These are phyloP conservation scores for Macheiramphus alcinus DNA, from an alignment of 2,113 vertebrate species.

Conservation along the genomic window DNA sequence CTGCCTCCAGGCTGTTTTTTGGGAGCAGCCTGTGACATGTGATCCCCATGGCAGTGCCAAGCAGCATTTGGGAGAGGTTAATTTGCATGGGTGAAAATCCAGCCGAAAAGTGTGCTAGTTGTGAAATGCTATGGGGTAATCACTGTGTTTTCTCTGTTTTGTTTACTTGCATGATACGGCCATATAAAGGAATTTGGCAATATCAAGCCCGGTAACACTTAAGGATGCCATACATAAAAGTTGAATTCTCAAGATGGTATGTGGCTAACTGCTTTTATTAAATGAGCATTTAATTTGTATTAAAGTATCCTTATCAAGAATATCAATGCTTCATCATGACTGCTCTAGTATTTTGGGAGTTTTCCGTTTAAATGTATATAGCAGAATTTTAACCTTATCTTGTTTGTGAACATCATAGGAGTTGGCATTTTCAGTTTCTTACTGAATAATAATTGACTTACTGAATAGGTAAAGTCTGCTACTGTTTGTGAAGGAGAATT, in stretches of 20 bases:
- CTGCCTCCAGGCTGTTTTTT: not conserved
- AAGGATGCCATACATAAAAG: not conserved
- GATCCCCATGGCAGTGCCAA: not conserved
- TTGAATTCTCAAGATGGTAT: not conserved
- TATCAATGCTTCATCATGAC: not conserved
- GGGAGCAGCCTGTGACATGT: not conserved
- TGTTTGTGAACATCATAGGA: not conserved
- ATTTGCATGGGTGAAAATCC: not conserved
- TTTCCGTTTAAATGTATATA: not conserved
- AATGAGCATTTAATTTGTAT: not conserved
- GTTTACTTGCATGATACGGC: not conserved
- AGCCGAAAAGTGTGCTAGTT: not conserved
- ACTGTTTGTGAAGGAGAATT: not conserved
- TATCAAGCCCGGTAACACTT: not conserved
- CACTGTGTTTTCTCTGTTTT: not conserved
- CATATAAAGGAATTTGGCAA: not conserved
- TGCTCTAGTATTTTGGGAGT: not conserved
- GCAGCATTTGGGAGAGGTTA: not conserved
- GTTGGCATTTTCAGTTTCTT: not conserved
- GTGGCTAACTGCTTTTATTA: not conserved
- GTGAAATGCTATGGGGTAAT: not conserved
- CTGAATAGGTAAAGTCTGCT: not conserved
- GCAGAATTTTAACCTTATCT: not conserved
- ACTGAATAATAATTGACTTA: not conserved
- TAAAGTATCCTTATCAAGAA: not conserved